Percentiles rank a stretch among this genome's conserved stretches.
These are phyloP conservation scores for Grammomys surdaster DNA, from an alignment of 2,113 vertebrate species.

Conservation along the genomic window DNA sequence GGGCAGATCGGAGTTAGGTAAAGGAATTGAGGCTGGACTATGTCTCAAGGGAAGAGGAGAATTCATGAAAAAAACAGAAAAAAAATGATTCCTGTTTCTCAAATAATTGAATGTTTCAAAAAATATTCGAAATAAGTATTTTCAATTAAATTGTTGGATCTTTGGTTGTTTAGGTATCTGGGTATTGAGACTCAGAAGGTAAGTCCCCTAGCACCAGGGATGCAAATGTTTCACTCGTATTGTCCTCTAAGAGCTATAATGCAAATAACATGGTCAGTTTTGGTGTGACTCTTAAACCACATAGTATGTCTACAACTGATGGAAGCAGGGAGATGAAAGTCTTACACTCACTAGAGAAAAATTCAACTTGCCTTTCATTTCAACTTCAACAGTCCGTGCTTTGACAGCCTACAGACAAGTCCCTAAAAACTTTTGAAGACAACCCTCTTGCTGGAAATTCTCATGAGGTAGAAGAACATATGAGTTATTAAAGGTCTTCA, in stretches of 20 bases:
- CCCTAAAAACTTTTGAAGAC: slow-evolving; percentile 80
- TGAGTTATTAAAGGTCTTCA: slow-evolving; percentile 87
- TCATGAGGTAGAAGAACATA: slow-evolving; percentile 83
- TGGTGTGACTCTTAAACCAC: slow-evolving; percentile 12
- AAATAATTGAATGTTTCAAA: slow-evolving; percentile 35
- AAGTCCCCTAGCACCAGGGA: background rate
- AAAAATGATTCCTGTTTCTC: background rate
- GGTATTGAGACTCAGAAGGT: slow-evolving; percentile 14
- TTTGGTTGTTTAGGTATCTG: background rate
- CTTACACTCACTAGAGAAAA: background rate
- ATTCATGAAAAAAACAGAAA: background rate
- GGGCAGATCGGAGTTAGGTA: background rate
- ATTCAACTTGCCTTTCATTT: slow-evolving; percentile 43
- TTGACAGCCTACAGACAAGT: slow-evolving; percentile 76
- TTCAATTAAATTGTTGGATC: slow-evolving; percentile 7
- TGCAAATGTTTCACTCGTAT: background rate
- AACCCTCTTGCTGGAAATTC: slow-evolving; percentile 82
- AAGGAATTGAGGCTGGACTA: background rate
- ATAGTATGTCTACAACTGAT: slow-evolving; percentile 15
- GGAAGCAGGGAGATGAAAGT: background rate
- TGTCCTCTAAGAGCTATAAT: background rate
- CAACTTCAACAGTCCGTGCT: slow-evolving; percentile 50
- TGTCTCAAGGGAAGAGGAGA: background rate
- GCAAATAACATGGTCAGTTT: slow-evolving; percentile 12
- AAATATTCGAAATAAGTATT: slow-evolving; percentile 21